Conservation (phyloP, 23 tunicate genomes). For the Oikopleura vanhoeffeni region DNA sequence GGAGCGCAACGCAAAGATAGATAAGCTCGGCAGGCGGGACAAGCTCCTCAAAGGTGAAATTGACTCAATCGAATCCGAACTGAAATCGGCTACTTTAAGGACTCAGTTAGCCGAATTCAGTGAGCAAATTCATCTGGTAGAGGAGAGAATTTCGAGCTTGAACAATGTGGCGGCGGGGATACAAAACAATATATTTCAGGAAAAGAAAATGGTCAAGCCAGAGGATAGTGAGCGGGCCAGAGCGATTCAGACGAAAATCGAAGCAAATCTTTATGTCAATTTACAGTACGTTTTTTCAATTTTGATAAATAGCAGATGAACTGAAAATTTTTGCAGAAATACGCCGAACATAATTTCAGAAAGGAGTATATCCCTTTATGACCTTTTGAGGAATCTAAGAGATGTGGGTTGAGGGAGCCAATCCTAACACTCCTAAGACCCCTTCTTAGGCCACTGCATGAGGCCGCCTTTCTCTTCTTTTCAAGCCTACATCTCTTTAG, state of each 20-base stretch:
- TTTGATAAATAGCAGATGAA: no score
- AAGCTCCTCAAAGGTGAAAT: background rate
- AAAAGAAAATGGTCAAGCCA: background rate
- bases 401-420: no score
- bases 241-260: slow-evolving; percentile 12
- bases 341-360: no score
- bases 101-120: background rate
- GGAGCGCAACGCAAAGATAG: background rate
- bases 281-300: background rate
- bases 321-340: no score
- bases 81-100: background rate
- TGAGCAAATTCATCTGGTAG: background rate
- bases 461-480: no score
- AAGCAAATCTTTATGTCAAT: background rate
- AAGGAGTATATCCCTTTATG: no score
- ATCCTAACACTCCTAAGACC: no score
- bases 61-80: background rate
- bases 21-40: background rate
- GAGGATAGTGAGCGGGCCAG: slow-evolving; percentile 8
- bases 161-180: background rate
- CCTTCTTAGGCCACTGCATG: no score
- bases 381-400: no score
- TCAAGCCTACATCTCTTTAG: no score
- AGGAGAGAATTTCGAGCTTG: slow-evolving; percentile 5
- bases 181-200: background rate